phyloP scores from a whole-genome alignment of 2,888 invertebrate genomes.

The Drosophila mayaguana region DNA sequence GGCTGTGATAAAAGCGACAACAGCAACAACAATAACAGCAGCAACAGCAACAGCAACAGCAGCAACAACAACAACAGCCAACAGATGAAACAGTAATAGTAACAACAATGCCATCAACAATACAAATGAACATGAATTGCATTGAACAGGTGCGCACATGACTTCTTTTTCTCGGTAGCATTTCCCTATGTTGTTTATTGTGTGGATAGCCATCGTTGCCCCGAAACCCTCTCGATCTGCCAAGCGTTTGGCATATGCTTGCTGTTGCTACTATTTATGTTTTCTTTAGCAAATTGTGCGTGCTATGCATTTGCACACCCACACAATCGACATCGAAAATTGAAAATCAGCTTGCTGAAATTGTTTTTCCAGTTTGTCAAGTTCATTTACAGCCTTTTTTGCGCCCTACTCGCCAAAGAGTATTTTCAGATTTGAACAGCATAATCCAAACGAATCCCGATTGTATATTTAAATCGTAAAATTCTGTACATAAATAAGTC shows the following conservation, averaged over 20 bases:
- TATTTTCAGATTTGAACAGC: not conserved
- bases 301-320: conserved; percentile 53
- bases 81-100: conserved; percentile 11
- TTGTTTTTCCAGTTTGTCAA: conserved; percentile 40
- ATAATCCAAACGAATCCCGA: not conserved
- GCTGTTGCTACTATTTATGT: conserved; percentile 69
- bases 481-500: not conserved
- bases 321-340: conserved; percentile 33
- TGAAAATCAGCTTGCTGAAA: conserved; percentile 45
- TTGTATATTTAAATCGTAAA: not conserved
- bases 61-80: no score
- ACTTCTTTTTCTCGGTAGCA: conserved; percentile 76
- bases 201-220: conserved; percentile 29
- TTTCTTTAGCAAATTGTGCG: conserved; percentile 77
- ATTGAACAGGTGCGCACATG: conserved; percentile 78
- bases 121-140: conserved; percentile 80
- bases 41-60: conserved; percentile 13
- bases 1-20: conserved; percentile 48
- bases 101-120: conserved; percentile 61
- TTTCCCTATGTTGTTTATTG: conserved; percentile 53
- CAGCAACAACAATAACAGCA: conserved; percentile 31
- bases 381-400: conserved; percentile 56
- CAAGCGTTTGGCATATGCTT: conserved; percentile 54
- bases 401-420: not conserved
- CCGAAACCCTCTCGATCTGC: conserved; percentile 3